These are phyloP conservation scores for Otolemur garnettii DNA, from an alignment of 2,113 vertebrate genomes.

Conservation along the genomic window DNA sequence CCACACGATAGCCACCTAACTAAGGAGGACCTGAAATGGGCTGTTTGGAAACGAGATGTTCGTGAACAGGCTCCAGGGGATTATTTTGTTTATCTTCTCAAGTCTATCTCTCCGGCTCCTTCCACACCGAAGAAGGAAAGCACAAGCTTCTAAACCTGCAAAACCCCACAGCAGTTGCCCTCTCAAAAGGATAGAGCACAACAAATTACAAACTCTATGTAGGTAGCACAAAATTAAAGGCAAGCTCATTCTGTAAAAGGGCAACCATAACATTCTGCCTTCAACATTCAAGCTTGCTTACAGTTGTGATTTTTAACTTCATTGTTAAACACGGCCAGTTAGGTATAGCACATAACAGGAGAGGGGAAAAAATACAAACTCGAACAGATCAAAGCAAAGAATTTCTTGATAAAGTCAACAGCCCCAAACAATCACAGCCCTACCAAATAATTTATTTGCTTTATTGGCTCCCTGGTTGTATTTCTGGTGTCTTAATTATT, in stretches of 20 bases:
- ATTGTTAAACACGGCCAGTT: constrained; percentile 41
- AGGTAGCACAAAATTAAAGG: not conserved
- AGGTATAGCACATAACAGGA: not conserved
- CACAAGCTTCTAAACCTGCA: constrained; percentile 31
- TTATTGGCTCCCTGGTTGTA: not conserved
- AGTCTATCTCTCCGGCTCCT: not conserved
- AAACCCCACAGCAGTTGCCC: not conserved
- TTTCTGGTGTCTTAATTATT: constrained; percentile 17
- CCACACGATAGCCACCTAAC: not conserved
- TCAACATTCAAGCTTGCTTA: not conserved
- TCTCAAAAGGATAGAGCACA: not conserved
- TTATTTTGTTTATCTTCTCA: not conserved
- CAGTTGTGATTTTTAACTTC: constrained; percentile 46
- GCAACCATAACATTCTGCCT: not conserved
- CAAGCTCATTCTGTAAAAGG: not conserved
- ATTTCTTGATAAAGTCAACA: constrained; percentile 27
- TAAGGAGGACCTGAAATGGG: not conserved
- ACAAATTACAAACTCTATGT: not conserved
- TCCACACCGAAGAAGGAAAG: not conserved
- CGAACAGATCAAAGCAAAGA: constrained; percentile 13
- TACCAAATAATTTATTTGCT: not conserved
- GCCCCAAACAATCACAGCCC: not conserved
- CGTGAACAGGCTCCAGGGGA: not conserved
- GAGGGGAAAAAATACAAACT: not conserved
- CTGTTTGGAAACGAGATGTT: constrained; percentile 22